phyloP scores from a whole-genome alignment of 2,797 vertebrate genomes.

The Platyrinchus mystaceus region DNA sequence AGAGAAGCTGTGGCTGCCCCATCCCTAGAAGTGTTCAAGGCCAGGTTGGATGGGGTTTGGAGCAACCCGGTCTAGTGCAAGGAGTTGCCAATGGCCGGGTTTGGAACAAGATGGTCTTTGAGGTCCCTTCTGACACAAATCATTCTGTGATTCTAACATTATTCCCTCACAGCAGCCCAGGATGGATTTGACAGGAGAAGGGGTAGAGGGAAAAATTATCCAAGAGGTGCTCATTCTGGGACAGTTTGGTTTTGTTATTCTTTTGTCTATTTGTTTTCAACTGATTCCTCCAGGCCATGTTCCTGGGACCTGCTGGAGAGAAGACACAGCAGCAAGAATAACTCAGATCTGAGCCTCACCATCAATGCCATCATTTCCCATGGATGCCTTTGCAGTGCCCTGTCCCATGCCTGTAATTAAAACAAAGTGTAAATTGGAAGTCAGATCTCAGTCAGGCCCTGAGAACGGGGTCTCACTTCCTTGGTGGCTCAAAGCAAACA shows the following conservation, averaged over 20 bases:
- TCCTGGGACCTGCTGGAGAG: background rate
- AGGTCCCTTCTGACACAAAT: background rate
- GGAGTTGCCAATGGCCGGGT: background rate
- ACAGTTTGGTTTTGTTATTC: background rate
- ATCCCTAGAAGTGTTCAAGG: background rate
- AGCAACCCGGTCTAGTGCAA: background rate
- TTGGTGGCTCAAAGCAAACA: background rate
- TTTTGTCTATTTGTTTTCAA: background rate
- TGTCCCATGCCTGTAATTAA: background rate
- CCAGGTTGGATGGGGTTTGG: rapidly evolving
- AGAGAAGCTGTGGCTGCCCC: background rate
- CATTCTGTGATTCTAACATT: background rate
- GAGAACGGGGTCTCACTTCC: background rate
- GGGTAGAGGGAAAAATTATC: background rate
- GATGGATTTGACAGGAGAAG: background rate
- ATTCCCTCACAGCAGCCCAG: background rate
- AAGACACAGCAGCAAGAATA: background rate
- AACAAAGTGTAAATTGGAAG: background rate
- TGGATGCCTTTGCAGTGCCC: background rate
- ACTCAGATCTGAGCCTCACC: background rate
- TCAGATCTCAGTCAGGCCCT: background rate
- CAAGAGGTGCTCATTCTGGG: background rate
- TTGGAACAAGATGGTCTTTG: background rate
- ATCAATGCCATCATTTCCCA: rapidly evolving
- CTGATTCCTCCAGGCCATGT: background rate